Evolutionary conservation across 2,797 vertebrate genomes (phyloP).

Genomic region (Phyllotis vaccarum): DNA sequence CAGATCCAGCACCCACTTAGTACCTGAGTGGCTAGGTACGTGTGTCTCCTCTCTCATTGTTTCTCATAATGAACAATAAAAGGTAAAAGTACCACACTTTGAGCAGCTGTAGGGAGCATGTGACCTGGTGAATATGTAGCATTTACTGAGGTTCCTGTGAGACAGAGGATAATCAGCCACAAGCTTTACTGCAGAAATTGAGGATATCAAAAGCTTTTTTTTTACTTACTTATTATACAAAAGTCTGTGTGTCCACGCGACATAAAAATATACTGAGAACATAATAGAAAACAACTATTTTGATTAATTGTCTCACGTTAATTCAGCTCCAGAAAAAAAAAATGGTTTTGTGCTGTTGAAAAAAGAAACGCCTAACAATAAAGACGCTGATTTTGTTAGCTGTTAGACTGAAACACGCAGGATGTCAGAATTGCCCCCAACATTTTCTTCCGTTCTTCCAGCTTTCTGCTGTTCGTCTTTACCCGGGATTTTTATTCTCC

Average conservation of each 20-base stretch:
- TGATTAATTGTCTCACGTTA: background rate
- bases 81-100: background rate
- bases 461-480: background rate
- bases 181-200: background rate
- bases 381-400: background rate
- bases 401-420: background rate
- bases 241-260: background rate
- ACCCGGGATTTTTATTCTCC: background rate
- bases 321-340: background rate
- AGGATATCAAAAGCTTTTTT: background rate
- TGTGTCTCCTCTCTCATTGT: background rate
- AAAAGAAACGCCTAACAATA: conserved; percentile 2
- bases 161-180: background rate
- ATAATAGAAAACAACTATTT: background rate
- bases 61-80: background rate
- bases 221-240: background rate
- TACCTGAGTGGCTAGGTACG: background rate
- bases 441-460: background rate
- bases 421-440: background rate
- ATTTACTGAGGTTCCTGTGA: background rate
- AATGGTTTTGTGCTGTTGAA: background rate
- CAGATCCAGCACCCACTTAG: background rate
- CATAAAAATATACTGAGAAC: background rate
- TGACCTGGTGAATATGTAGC: background rate
- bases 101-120: background rate